Evolutionary conservation across 2,797 vertebrate genomes (phyloP), one percentile per base, ranked within the genome.

Genomic region (Cyclopterus lumpus): DNA sequence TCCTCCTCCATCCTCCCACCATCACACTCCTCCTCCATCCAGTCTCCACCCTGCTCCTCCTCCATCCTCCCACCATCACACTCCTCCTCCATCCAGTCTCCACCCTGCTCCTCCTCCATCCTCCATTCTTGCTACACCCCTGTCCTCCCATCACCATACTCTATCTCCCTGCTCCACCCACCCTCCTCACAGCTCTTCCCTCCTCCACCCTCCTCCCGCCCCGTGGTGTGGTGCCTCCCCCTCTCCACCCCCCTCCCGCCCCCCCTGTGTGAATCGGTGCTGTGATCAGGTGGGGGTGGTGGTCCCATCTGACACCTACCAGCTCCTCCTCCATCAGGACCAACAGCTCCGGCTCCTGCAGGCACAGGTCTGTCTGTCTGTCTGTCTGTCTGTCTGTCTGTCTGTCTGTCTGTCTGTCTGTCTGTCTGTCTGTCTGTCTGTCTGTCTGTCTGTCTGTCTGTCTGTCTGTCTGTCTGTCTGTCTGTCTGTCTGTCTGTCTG

Each of bases 301-400:
- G 51, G 85, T 95, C 5, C 94, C 95, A 40, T 88, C 95, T 0
- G 96, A 98, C 81, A 93, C 97, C 1, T 98, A 96, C 88, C 89
- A 82, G 28, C 94, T 98, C 66, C 93, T 99, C 30, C 93, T 96
- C 51, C 95, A 98, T 6, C 97, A 99, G 86, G 96, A 99, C 62
- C 94, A 86, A 49, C 97, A 99, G 91, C 94, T 99, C 20, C 97
- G 96, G 91, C 89, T 97, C 75, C 95, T 99, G 64, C 98, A 99
- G 80, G 94, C 96, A 67, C 98, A 99, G 97, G 98, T 91, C 0
- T 51, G 26, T 68, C 3, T 30, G 30, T 30, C 30, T 30, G 30
- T 30, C 30, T 30, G 30, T 30, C 30, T 30, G 30, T 30, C 30
- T 30, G 30, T 30, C 30, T 30, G 30, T 30, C 30, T 30, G 30